Evolutionary conservation across 2,113 vertebrate species (phyloP).

Genomic region (Potamarius usumacintae): DNA sequence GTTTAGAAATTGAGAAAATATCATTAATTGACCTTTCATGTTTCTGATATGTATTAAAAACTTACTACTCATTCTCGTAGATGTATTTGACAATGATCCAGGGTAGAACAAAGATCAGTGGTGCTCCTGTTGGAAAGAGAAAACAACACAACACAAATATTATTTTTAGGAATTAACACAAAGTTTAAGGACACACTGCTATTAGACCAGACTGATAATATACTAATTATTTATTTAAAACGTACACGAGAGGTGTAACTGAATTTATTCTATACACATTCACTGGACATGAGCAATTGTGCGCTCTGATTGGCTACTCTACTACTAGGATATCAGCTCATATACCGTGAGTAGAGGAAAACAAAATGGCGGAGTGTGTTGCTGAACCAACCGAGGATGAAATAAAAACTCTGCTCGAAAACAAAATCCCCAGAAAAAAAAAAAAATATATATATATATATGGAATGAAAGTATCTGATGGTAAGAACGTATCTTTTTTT

Average conservation of each 20-base stretch:
- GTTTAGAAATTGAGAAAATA: not conserved
- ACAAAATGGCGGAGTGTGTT: no score
- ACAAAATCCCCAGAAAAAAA: no score
- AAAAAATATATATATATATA: no score
- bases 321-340: no score
- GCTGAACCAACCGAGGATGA: no score
- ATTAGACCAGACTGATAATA: not conserved
- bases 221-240: not conserved
- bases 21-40: not conserved
- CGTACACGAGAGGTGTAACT: not conserved
- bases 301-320: no score
- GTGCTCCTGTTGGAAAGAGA: slow-evolving; percentile 77
- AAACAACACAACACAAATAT: not conserved
- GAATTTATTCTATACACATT: no score
- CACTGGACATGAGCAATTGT: no score
- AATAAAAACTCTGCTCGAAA: no score
- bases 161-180: not conserved
- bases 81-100: slow-evolving; percentile 86
- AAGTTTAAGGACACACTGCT: not conserved
- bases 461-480: no score
- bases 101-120: slow-evolving; percentile 86
- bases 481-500: no score
- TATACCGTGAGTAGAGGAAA: no score
- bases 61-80: slow-evolving; percentile 93
- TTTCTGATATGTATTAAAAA: slow-evolving; percentile 44